Percentiles rank a stretch among this genome's conserved stretches.
Evolutionary conservation across 2,888 invertebrate genomes (phyloP).

Genomic region (Caradrina kadenii): DNA sequence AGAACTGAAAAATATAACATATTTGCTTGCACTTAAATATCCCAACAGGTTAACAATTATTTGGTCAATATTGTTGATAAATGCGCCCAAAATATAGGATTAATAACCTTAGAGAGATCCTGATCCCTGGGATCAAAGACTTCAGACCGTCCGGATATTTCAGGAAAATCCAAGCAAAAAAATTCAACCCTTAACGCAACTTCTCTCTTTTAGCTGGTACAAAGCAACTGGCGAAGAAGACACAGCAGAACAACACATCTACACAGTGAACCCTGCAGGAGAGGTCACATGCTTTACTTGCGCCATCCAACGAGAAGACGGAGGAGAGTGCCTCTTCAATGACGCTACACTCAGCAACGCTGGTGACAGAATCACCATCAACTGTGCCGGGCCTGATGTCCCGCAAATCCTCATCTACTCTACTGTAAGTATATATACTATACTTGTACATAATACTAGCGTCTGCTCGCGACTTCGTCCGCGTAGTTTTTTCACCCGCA

Average conservation of each 20-base stretch:
- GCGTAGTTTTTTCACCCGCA: no score
- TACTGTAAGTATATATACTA: constrained; percentile 20
- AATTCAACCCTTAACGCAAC: neutral
- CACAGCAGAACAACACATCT: constrained; percentile 95
- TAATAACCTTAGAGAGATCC: no score
- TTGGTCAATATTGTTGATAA: no score
- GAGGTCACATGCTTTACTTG: constrained; percentile 94
- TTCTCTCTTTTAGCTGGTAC: constrained; percentile 93
- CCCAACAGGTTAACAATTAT: neutral
- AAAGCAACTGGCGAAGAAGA: constrained; percentile 94
- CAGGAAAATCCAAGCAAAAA: neutral
- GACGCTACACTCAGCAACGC: constrained; percentile 92
- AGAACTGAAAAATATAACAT: no score
- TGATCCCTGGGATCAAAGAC: no score
- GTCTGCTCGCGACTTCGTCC: no score
- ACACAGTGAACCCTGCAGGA: constrained; percentile 91
- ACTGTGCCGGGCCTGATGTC: constrained; percentile 96
- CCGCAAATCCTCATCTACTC: constrained; percentile 91
- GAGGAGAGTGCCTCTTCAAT: constrained; percentile 92
- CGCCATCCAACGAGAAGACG: constrained; percentile 84
- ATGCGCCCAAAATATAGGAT: no score
- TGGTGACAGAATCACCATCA: constrained; percentile 92
- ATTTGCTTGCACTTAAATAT: neutral
- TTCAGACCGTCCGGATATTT: neutral
- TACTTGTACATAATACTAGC: no score